Conservation (phyloP, 2,797 vertebrate genomes). For the Leptoclinus maculatus region DNA sequence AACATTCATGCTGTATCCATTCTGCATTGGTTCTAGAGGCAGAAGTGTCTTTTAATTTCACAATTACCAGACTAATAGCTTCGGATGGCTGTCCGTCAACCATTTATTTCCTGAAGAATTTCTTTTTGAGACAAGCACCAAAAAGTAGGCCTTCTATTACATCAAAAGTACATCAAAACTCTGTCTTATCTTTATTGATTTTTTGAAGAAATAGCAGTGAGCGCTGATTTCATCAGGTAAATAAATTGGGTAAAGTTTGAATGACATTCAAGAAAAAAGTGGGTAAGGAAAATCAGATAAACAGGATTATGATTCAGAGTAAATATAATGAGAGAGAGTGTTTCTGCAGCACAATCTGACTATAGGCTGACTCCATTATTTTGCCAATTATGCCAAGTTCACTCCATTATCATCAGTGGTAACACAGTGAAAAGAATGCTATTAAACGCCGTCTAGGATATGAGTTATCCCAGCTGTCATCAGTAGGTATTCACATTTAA, state of each 20-base stretch:
- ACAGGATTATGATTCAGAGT: slow-evolving; percentile 10
- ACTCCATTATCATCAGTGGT: slow-evolving; percentile 15
- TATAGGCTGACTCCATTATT: slow-evolving; percentile 12
- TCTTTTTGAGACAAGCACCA: background rate
- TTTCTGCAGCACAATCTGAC: slow-evolving; percentile 5
- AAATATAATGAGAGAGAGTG: background rate
- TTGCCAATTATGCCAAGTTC: background rate
- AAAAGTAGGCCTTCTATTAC: background rate
- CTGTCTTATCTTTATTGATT: slow-evolving; percentile 28
- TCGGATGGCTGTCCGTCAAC: slow-evolving; percentile 14
- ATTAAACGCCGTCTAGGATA: slow-evolving; percentile 20
- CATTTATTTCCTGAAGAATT: background rate
- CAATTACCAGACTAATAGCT: slow-evolving; percentile 2
- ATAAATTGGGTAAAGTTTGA: slow-evolving; percentile 23
- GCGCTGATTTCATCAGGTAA: slow-evolving; percentile 20
- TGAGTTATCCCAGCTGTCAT: slow-evolving; percentile 35
- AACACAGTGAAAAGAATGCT: slow-evolving; percentile 3
- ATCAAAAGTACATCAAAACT: background rate
- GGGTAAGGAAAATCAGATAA: slow-evolving; percentile 21
- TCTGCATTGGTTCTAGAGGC: slow-evolving; percentile 13
- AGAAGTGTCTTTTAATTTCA: slow-evolving; percentile 16
- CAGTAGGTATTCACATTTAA: slow-evolving; percentile 48
- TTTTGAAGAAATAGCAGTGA: slow-evolving; percentile 14
- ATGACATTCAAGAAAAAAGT: slow-evolving; percentile 24
- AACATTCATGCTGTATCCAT: background rate